Base-by-base conservation (phyloP, 2,797 vertebrate genomes). In the Helarctos malayanus region DNA sequence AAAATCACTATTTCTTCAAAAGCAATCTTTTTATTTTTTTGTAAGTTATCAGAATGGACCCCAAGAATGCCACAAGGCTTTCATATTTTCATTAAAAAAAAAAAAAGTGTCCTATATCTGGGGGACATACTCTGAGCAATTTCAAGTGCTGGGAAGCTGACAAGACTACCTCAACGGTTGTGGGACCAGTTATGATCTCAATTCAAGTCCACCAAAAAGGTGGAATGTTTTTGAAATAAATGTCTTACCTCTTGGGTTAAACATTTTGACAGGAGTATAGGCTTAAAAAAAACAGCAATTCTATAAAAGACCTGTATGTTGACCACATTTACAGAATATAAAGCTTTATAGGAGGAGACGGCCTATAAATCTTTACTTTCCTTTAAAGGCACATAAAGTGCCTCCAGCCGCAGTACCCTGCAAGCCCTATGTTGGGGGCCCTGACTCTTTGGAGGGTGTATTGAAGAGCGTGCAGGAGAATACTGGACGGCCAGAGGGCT, bases 251-350 rank as follows among this genome's bases (percentile, higher is more conserved):
- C 49, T 87, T 47, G 59, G 32, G 80, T 61, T 91, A 76, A 91
- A 94, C 21, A 38, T 89, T 32, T 86, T 63, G 49, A 59, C 1
- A 18, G 18, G 65, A 82, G 8, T 69, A 76, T 38, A 56, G 65
- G 59, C 47, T 83, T 56, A 80, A 49, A 87, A 89, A 92, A 93
- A 94, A 19, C 7, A 95, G 41, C 32, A 54, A 57, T 96, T 84
- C 23, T 49, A 4, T 85, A 52, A 57, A 71, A 47, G 76, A 52
- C 27, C 32, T 23, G 0, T 91, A 61, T 82, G 18, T 57, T 85
- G 76, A 54, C 45, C 54, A 13, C 23, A 45, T 82, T 81, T 79
- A 54, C 1, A 88, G 75, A 91, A 38, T 52, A 79, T 82, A 75
- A 86, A 81, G 57, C 52, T 79, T 56, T 63, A 41, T 29, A 78